Evolutionary conservation across 2,797 vertebrate genomes (phyloP).

Genomic region (Nannoperca australis): DNA sequence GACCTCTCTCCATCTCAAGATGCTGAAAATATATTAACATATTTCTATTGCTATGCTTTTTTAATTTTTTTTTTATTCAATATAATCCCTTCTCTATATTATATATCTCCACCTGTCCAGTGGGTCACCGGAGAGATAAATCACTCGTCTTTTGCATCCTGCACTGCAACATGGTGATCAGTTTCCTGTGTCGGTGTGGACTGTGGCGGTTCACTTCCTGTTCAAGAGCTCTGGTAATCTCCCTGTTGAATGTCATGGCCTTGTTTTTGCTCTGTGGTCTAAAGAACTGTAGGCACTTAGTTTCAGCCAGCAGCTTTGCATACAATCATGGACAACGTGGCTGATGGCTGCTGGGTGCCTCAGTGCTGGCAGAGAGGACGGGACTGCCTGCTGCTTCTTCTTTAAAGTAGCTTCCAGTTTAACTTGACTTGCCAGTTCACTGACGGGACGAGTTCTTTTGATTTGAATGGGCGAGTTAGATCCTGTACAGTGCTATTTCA

Average conservation of each 20-base stretch:
- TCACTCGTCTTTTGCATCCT: slow-evolving; percentile 69
- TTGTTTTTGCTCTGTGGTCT: slow-evolving; percentile 80
- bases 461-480: slow-evolving; percentile 16
- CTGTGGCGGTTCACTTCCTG: slow-evolving; percentile 80
- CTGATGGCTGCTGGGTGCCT: slow-evolving; percentile 47
- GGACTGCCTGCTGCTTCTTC: slow-evolving; percentile 34
- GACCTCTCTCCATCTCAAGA: slow-evolving; percentile 41
- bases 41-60: slow-evolving; percentile 38
- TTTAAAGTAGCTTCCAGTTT: slow-evolving; percentile 42
- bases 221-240: slow-evolving; percentile 78
- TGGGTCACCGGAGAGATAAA: slow-evolving; percentile 65
- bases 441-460: slow-evolving; percentile 8
- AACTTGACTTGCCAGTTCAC: slow-evolving; percentile 38
- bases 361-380: slow-evolving; percentile 25
- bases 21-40: slow-evolving; percentile 59
- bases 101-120: slow-evolving; percentile 64
- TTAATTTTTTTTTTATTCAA: slow-evolving; percentile 17
- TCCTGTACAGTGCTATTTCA: slow-evolving; percentile 44
- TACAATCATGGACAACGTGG: slow-evolving; percentile 43
- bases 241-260: slow-evolving; percentile 80
- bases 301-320: slow-evolving; percentile 72
- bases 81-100: slow-evolving; percentile 32
- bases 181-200: slow-evolving; percentile 80
- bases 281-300: slow-evolving; percentile 76
- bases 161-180: slow-evolving; percentile 71